Evolutionary conservation across 1,140 invertebrate species (phyloP), one percentile per base, ranked within the genome.

Genomic region (Sarcophaga peregrina): DNA sequence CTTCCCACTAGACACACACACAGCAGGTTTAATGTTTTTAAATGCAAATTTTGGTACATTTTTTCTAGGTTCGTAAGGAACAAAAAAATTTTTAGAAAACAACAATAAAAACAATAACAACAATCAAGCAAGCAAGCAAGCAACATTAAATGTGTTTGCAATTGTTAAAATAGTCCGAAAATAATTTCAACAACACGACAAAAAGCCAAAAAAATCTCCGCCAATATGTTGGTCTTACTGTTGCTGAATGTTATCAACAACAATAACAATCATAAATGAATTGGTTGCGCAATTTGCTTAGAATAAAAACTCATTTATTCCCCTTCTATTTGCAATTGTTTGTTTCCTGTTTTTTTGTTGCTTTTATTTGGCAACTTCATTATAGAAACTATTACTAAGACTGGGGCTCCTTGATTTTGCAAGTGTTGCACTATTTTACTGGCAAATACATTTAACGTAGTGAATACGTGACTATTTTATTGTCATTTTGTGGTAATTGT

Each of bases 391-490:
- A 4, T 37, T 37, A 37, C 25, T 37, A 4, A 2, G 25, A 87
- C 88, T 88, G 87, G 88, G 87, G 88, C 88, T 88, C 86, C 87
- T 87, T 86, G 88, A 13, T 47, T 45, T 76, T 78, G 75, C 75
- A 78, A 78, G 75, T 78, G 75, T 78, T 78, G 50, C 48, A 17
- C 20, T 78, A 47, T 78, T 78, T 45, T 45, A 74, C 15, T 45
- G 73, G 25, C 45, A 37, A 13, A 45, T 72, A 17, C 37, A 20
- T 20, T 37, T 37, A 37, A 4, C 25, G 20, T 20, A 68, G 62
- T 68, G 17, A 78, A 78, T 78, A 78, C 75, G 75, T 78, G 75
- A 78, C 75, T 78, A 50, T 78, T 78, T 78, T 78, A 78, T 78
- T 78, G 75, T 52, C 75, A 78, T 78, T 78, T 78, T 78, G 48